A percentile compares a stretch with the other conserved stretches of the same genome.
Evolutionary conservation across 2,797 vertebrate species (phyloP).

Genomic region (Balearica regulorum): DNA sequence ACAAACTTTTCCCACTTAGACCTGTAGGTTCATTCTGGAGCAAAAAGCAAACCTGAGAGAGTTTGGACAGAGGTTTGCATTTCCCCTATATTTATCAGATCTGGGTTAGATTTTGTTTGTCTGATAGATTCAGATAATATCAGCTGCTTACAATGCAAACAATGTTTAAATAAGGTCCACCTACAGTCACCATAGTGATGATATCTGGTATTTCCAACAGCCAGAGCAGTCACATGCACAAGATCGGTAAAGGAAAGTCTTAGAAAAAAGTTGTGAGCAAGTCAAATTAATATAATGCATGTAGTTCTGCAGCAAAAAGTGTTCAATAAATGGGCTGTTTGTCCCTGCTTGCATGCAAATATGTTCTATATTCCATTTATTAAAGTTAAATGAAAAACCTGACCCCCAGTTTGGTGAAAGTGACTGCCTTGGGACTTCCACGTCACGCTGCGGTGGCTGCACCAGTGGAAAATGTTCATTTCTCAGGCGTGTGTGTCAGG

Average conservation of each 20-base stretch:
- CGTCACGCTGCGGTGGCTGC: fast-evolving
- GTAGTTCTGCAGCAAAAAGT: not conserved
- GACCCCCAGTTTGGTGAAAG: not conserved
- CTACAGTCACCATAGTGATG: not conserved
- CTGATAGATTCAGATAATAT: not conserved
- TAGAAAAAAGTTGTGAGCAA: not conserved
- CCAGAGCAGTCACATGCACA: not conserved
- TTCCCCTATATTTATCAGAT: not conserved
- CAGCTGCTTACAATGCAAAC: not conserved
- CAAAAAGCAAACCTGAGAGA: not conserved
- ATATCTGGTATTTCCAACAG: not conserved
- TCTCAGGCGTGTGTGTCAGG: not conserved
- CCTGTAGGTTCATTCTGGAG: not conserved
- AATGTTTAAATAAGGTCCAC: not conserved
- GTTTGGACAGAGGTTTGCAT: not conserved
- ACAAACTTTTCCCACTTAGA: not conserved
- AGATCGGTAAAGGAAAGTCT: not conserved
- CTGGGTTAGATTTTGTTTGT: not conserved
- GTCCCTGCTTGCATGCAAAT: no score
- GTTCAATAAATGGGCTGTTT: no score
- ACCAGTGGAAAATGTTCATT: fast-evolving
- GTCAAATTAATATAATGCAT: no score
- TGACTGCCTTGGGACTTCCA: not conserved
- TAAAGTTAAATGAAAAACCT: not conserved
- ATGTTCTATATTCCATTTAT: fast-evolving